These are phyloP conservation scores for Lagopus muta DNA, from an alignment of 2,113 vertebrate genomes.

Conservation along the genomic window DNA sequence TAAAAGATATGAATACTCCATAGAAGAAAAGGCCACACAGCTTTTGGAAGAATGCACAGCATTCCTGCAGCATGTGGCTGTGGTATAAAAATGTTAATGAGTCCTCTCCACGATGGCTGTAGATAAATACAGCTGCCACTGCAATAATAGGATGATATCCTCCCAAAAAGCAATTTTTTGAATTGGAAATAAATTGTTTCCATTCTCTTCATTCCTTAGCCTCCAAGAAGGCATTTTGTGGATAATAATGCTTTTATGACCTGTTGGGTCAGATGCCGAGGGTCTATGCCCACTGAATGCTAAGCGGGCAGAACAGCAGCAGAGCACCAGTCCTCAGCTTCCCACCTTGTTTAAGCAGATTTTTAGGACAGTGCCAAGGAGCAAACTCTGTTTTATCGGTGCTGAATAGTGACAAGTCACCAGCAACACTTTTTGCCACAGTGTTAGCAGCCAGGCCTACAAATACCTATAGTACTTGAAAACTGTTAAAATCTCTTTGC, in stretches of 20 bases:
- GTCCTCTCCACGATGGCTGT: background rate
- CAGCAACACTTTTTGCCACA: background rate
- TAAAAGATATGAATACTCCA: background rate
- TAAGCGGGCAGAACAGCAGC: background rate
- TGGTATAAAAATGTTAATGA: conserved; percentile 19
- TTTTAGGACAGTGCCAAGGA: conserved; percentile 7
- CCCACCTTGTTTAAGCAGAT: conserved; percentile 18
- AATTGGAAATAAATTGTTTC: conserved; percentile 14
- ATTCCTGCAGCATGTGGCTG: conserved; percentile 2
- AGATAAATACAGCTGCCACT: background rate
- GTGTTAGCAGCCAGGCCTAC: background rate
- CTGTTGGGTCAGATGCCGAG: background rate
- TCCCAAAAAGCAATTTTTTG: background rate
- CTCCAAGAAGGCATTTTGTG: conserved; percentile 44
- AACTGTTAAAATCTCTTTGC: background rate
- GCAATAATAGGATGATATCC: background rate
- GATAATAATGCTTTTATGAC: conserved; percentile 39
- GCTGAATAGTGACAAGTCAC: background rate
- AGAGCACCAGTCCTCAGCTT: background rate
- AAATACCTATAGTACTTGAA: background rate
- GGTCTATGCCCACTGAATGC: background rate
- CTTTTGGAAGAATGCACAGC: conserved; percentile 36
- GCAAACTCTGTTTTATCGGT: background rate
- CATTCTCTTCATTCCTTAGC: conserved; percentile 55
- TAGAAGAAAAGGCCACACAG: background rate